phyloP scores from a whole-genome alignment of 2,888 invertebrate genomes.

The Pollenia labialis region DNA sequence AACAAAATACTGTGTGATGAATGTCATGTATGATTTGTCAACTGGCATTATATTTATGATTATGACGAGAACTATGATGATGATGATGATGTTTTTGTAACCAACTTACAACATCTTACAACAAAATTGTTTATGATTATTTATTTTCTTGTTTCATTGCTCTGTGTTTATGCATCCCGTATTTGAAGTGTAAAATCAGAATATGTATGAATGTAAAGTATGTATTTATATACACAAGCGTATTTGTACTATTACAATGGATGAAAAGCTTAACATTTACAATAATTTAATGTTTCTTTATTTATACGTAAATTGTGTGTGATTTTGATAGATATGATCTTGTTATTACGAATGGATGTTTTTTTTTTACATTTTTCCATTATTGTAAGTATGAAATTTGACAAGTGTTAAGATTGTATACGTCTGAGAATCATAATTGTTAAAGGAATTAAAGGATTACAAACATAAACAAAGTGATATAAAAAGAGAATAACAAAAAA shows the following conservation, averaged over 20 bases:
- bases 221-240: neutral
- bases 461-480: neutral
- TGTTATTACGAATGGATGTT: slow-evolving; percentile 24
- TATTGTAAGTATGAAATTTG: slow-evolving; percentile 43
- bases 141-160: slow-evolving; percentile 34
- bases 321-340: slow-evolving; percentile 56
- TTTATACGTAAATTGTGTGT: slow-evolving; percentile 28
- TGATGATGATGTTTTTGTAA: slow-evolving; percentile 40
- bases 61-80: slow-evolving; percentile 26
- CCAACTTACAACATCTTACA: slow-evolving; percentile 31
- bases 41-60: slow-evolving; percentile 44
- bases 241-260: slow-evolving; percentile 37
- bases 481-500: neutral
- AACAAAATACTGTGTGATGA: slow-evolving; percentile 25
- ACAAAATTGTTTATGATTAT: slow-evolving; percentile 45
- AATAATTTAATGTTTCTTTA: slow-evolving; percentile 49
- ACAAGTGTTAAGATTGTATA: slow-evolving; percentile 56
- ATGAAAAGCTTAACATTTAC: slow-evolving; percentile 45
- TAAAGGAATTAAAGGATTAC: slow-evolving; percentile 37
- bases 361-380: neutral
- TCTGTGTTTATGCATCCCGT: slow-evolving; percentile 30
- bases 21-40: slow-evolving; percentile 61
- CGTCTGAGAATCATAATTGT: slow-evolving; percentile 44
- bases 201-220: neutral
- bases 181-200: slow-evolving; percentile 43